Conservation (phyloP, 2,797 vertebrate species). For the Loriculus beryllinus region DNA sequence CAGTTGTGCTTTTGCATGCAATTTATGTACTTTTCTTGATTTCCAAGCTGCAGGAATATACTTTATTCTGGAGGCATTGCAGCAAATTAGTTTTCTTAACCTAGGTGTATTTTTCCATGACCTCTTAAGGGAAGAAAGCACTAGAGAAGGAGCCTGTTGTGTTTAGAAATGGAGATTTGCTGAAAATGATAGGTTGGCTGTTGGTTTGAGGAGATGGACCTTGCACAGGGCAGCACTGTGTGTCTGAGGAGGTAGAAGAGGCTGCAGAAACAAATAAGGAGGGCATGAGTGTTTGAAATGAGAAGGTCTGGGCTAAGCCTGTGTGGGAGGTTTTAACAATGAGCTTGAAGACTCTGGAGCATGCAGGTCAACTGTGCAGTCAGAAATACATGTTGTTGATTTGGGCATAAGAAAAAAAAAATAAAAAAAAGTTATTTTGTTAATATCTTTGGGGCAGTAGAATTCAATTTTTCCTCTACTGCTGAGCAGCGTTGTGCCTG, state of each 20-base stretch:
- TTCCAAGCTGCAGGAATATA: neutral
- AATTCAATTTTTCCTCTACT: neutral
- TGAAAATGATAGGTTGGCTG: neutral
- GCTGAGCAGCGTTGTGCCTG: neutral
- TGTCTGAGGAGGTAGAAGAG: neutral
- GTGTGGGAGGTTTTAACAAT: neutral
- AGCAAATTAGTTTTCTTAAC: neutral
- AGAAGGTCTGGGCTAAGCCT: neutral
- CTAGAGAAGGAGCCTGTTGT: neutral
- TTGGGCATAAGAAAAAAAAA: neutral
- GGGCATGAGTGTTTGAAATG: neutral
- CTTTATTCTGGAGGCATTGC: neutral
- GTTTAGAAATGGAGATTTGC: neutral
- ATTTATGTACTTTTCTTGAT: neutral
- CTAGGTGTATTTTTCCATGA: neutral
- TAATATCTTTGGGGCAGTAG: neutral
- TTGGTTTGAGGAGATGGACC: neutral
- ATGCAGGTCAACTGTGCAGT: neutral
- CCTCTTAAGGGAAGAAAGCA: neutral
- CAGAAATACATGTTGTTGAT: fast-evolving
- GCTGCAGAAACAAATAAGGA: neutral
- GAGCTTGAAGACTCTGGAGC: neutral
- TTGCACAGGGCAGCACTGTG: neutral
- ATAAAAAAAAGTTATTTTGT: neutral
- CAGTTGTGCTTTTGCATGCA: neutral